Evolutionary conservation across 2,113 vertebrate genomes (phyloP).

Genomic region (Chrysemys picta): DNA sequence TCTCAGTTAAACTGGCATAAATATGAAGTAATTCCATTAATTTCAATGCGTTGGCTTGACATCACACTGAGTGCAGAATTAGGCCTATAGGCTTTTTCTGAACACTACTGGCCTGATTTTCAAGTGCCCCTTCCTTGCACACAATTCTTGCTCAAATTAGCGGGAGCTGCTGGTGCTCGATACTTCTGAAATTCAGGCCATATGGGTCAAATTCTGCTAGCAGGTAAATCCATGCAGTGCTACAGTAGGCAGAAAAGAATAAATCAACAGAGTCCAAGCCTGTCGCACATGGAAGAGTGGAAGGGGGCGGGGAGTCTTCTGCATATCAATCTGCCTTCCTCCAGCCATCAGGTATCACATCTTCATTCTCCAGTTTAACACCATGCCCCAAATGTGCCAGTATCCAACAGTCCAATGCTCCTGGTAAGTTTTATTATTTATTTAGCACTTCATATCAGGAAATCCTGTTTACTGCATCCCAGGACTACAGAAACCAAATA

Average conservation of each 20-base stretch:
- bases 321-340: not conserved
- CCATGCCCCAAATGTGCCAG: not conserved
- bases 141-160: not conserved
- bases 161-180: not conserved
- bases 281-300: not conserved
- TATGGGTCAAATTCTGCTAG: not conserved
- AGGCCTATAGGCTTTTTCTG: not conserved
- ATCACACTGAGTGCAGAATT: not conserved
- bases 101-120: not conserved
- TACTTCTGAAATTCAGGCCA: not conserved
- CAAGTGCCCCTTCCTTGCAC: not conserved
- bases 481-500: not conserved
- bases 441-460: not conserved
- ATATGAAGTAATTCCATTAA: not conserved
- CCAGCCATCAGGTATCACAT: not conserved
- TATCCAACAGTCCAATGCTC: not conserved
- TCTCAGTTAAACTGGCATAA: not conserved
- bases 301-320: not conserved
- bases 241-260: not conserved
- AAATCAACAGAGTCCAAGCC: not conserved
- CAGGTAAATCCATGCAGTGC: not conserved
- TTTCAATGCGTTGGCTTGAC: not conserved
- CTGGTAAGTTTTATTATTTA: not conserved
- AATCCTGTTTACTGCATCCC: not conserved
- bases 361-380: not conserved